Base-by-base conservation (phyloP, 1,140 invertebrate genomes). In the Telenomus remus region DNA sequence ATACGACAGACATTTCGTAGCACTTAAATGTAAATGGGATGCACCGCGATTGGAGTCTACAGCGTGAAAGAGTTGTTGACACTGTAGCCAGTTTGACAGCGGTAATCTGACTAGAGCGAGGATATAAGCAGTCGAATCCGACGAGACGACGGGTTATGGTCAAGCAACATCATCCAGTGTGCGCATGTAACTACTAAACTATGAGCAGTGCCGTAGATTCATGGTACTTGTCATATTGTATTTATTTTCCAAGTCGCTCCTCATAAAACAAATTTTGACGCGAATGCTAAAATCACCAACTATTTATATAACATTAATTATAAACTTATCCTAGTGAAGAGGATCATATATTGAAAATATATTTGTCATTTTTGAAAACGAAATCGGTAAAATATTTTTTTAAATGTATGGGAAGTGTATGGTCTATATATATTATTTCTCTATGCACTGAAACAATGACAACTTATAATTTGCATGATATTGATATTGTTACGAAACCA, bases 171-270 rank as follows among this genome's bases (percentile, higher is more conserved):
- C 68, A 60, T 71, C 65, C 65, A 76, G 57, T 60, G 73, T 71
- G 74, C 66, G 68, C 74, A 66, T 71, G 66, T 76, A 71, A 61
- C 74, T 66, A 76, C 66, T 76, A 71, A 71, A 76, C 55, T 66
- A 71, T 76, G 61, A 71, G 55, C 74, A 76, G 74, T 48, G 63
- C 55, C 51, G 74, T 76, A 71, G 39, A 14, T 7, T 33, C 9
- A 34, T 34, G 72, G 59, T 19, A 7, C 15, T 37, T 3, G 19
- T 16, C 8, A 39, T 39, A 11, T 39, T 9, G 8, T 9, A 39
- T 11, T 39, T 11, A 4, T 39, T 6, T 3, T 39, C n/a, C 37
- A n/a, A n/a, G 37, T 39, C 37, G 3, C n/a, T 39, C 3, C 3
- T 39, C 9, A 39, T 39, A n/a, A n/a, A n/a, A n/a, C n/a, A n/a